Conservation (phyloP, 2,797 vertebrate genomes). For the Scleropages formosus region DNA sequence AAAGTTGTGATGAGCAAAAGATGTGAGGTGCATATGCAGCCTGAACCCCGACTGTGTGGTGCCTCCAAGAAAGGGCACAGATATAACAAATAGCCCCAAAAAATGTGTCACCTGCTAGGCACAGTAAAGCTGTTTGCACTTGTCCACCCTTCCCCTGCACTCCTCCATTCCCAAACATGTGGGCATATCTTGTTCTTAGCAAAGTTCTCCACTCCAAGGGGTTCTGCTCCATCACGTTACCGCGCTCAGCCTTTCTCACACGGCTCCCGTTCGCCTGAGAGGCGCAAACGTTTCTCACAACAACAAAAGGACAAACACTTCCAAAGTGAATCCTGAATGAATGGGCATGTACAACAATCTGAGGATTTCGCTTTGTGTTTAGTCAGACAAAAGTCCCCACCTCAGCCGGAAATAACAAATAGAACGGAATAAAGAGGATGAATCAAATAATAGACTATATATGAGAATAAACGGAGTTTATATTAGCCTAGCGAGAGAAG, state of each 20-base stretch:
- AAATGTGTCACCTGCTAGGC: slow-evolving; percentile 46
- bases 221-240: neutral
- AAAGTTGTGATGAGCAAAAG: slow-evolving; percentile 51
- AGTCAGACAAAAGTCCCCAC: no score
- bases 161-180: slow-evolving; percentile 53
- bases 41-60: slow-evolving; percentile 44
- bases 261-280: neutral
- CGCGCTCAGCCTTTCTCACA: neutral
- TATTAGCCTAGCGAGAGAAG: neutral
- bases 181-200: slow-evolving; percentile 48
- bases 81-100: slow-evolving; percentile 48
- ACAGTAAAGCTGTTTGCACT: slow-evolving; percentile 50
- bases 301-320: no score
- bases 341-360: no score
- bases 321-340: no score
- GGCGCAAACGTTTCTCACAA: no score
- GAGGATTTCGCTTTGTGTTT: no score
- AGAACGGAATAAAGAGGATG: no score
- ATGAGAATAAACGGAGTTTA: no score
- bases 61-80: slow-evolving; percentile 63
- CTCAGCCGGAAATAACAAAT: no score
- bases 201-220: slow-evolving; percentile 28
- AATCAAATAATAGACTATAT: no score
- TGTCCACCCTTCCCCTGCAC: slow-evolving; percentile 48
- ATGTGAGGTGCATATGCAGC: slow-evolving; percentile 39